These are phyloP conservation scores for Drosophila sordidapex DNA, from an alignment of 2,888 invertebrate genomes.

Conservation along the genomic window DNA sequence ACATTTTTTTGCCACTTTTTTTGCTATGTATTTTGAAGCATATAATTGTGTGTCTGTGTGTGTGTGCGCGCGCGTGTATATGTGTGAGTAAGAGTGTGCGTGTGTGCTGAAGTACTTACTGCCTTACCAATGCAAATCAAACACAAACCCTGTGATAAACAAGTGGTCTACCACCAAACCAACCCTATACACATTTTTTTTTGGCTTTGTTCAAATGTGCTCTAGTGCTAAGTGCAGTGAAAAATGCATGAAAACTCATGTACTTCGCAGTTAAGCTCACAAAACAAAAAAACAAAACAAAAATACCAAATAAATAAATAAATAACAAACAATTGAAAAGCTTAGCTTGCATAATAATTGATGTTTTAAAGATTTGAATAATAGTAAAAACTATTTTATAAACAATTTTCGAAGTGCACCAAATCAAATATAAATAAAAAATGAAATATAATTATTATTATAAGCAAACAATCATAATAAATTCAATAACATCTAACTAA, in stretches of 20 bases:
- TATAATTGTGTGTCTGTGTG: conserved; percentile 12
- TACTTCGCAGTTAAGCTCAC: neutral
- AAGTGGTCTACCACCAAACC: conserved; percentile 36
- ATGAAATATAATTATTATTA: neutral
- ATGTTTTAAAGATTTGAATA: neutral
- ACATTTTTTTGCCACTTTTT: conserved; percentile 37
- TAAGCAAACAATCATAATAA: conserved; percentile 35
- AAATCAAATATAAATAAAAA: neutral
- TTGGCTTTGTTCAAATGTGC: conserved; percentile 12
- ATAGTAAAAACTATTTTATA: neutral
- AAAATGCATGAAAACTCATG: conserved; percentile 19
- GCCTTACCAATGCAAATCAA: conserved; percentile 45
- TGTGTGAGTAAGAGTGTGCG: conserved; percentile 17
- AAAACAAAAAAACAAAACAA: neutral
- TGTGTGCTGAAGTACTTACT: conserved; percentile 11
- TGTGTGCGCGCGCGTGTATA: conserved; percentile 1
- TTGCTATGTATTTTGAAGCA: neutral
- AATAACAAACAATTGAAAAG: neutral
- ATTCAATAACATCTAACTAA: conserved; percentile 14
- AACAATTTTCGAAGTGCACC: neutral
- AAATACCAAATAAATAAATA: neutral
- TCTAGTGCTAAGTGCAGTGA: conserved; percentile 30
- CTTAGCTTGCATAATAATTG: neutral
- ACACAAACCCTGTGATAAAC: conserved; percentile 53
- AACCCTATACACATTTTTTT: conserved; percentile 10